A percentile compares a stretch with the other conserved stretches of the same genome.
Evolutionary conservation across 1,140 invertebrate species (phyloP).

Genomic region (Trypoxylus dichotomus): DNA sequence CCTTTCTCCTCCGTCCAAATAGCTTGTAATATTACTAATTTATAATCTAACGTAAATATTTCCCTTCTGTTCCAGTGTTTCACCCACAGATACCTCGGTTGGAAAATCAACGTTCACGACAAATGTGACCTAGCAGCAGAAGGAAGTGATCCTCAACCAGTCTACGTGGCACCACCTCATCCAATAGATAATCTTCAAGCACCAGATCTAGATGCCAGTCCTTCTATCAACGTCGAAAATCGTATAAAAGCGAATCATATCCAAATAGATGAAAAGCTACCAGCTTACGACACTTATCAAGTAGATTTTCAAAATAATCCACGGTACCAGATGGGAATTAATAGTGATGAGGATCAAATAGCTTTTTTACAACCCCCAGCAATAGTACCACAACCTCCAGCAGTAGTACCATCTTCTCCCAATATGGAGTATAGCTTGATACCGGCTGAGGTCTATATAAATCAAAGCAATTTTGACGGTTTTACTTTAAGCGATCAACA

Average conservation of each 20-base stretch:
- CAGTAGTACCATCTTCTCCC: background rate
- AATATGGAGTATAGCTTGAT: background rate
- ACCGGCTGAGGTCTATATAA: background rate
- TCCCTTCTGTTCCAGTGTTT: slow-evolving; percentile 69
- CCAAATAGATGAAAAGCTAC: background rate
- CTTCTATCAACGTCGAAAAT: slow-evolving; percentile 69
- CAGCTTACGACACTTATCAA: background rate
- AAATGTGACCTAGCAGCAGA: slow-evolving; percentile 64
- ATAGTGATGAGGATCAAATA: background rate
- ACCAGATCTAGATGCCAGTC: slow-evolving; percentile 59
- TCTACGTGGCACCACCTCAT: slow-evolving; percentile 47
- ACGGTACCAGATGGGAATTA: background rate
- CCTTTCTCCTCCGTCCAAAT: background rate
- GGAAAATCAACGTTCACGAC: slow-evolving; percentile 92
- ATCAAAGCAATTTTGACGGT: background rate
- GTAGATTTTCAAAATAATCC: background rate
- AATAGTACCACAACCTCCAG: background rate
- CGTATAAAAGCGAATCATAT: slow-evolving; percentile 64
- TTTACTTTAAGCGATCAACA: background rate
- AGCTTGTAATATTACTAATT: no score
- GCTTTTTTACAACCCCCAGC: background rate
- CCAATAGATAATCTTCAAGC: slow-evolving; percentile 39
- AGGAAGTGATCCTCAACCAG: slow-evolving; percentile 63
- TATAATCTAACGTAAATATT: no score
- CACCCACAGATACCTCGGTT: slow-evolving; percentile 89